phyloP scores from a whole-genome alignment of 1,140 invertebrate genomes.

The Apis laboriosa region DNA sequence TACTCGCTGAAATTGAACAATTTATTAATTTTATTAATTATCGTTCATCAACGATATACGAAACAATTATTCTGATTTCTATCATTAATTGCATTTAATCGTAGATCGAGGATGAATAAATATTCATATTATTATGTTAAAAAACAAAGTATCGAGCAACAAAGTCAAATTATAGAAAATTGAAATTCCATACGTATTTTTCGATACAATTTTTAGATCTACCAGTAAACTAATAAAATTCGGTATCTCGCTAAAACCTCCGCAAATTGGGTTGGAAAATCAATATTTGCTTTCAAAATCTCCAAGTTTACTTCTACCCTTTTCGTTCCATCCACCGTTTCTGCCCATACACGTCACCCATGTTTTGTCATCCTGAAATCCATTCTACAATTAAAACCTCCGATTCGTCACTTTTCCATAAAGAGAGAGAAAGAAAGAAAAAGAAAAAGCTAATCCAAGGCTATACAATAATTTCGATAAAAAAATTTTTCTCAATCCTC shows the following conservation, averaged over 20 bases:
- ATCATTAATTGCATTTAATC: no score
- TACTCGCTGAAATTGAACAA: no score
- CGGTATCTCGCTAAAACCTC: constrained; percentile 23
- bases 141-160: no score
- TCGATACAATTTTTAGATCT: constrained; percentile 4
- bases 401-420: neutral
- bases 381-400: constrained; percentile 16
- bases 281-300: constrained; percentile 44
- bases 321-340: neutral
- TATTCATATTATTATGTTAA: no score
- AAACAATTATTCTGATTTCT: no score
- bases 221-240: constrained; percentile 38
- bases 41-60: no score
- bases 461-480: no score
- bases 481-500: no score
- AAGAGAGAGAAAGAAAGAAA: no score
- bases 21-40: no score
- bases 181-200: constrained; percentile 5
- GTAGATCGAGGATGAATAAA: no score
- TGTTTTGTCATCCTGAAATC: constrained; percentile 4
- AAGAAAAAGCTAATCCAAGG: neutral
- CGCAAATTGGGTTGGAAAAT: constrained; percentile 30
- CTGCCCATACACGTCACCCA: neutral
- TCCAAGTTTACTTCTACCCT: constrained; percentile 9
- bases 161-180: no score